Conservation (phyloP, 2,888 invertebrate genomes). For the Chironomus tentans region DNA sequence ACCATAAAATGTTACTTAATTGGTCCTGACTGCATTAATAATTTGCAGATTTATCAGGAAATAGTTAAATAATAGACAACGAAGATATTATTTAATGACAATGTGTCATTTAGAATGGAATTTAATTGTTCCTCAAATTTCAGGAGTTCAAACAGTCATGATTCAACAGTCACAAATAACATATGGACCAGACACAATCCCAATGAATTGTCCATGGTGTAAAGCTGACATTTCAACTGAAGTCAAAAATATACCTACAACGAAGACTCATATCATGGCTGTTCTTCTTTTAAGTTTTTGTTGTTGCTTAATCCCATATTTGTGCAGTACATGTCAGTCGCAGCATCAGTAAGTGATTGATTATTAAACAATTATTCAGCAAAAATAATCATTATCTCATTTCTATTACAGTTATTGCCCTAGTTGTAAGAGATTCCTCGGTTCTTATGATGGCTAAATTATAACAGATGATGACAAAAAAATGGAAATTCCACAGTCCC, state of each 20-base stretch:
- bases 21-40: too few species aligned
- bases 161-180: neutral
- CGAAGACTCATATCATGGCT: neutral
- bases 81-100: too few species aligned
- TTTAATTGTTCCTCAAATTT: neutral
- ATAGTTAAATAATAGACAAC: too few species aligned
- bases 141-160: neutral
- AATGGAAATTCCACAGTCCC: too few species aligned
- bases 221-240: neutral
- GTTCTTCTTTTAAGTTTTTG: neutral
- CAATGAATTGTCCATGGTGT: neutral
- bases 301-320: neutral
- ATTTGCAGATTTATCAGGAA: too few species aligned
- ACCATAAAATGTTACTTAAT: too few species aligned
- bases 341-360: neutral
- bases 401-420: neutral
- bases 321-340: neutral
- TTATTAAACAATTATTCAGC: neutral
- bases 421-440: neutral
- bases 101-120: too few species aligned
- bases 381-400: neutral
- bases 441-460: neutral
- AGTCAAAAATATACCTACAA: neutral
- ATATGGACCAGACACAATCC: neutral
- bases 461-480: too few species aligned